Evolutionary conservation across 2,113 vertebrate species (phyloP), one percentile per base, ranked within the genome.

Genomic region (Scytalopus superciliaris): DNA sequence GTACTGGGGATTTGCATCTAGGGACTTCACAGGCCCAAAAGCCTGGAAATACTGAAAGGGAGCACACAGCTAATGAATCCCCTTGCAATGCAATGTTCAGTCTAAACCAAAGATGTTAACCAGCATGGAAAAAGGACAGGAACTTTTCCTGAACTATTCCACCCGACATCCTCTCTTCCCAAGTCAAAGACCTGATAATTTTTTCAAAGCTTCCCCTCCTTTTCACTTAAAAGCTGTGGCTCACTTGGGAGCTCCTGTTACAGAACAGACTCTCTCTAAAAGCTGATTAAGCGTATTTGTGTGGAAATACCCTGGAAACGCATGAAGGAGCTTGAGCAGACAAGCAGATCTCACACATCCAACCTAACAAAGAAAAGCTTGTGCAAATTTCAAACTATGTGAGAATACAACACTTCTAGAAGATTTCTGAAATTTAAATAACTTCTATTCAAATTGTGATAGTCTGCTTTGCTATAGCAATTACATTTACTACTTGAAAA

Each of bases 251-350:
- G 81, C 69, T 93, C 30, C 82, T 74, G 63, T 55, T 63, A 67
- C 22, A 70, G 62, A 94, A 66, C 70, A 87, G 70, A 22, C 59
- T 89, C 72, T 70, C 42, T 47, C 45, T 45, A 83, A 95, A 86
- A 93, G 67, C 78, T 90, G 93, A 96, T 95, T 90, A 94, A 85
- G 81, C 3, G 0, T 89, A 62, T 88, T 97, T 96, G 64, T 77
- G 67, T 74, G 82, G 75, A 91, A 94, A 91, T 90, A 90, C 57
- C 57, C 89, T 89, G 67, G 94, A 93, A 96, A 91, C 11, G 9
- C 90, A 90, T 59, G 92, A 94, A 94, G 89, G 67, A 91, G 87
- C 75, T 83, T 2, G 0, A 74, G 72, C 23, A 73, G 81, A 76
- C 91, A 93, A 89, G 55, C 75, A 80, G 63, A 89, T 93, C 90